Evolutionary conservation across 2,113 vertebrate genomes (phyloP).

Genomic region (Nothobranchius furzeri): DNA sequence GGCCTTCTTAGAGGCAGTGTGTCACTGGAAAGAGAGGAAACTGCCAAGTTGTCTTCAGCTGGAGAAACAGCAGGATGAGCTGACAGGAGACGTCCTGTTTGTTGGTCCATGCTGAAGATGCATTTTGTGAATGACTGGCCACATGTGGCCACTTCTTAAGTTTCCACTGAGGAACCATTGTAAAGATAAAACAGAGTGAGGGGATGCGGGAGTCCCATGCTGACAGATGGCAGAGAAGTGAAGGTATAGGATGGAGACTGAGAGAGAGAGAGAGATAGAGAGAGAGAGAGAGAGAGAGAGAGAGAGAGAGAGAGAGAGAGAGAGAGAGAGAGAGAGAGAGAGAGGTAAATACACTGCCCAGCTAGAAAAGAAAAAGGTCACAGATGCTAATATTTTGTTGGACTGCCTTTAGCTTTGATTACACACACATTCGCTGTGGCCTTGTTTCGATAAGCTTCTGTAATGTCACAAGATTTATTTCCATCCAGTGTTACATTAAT

Average conservation of each 20-base stretch:
- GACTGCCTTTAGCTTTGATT: too few species aligned
- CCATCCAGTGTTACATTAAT: too few species aligned
- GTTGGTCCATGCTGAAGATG: slow-evolving; percentile 59
- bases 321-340: neutral
- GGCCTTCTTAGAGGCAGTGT: slow-evolving; percentile 9
- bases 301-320: too few species aligned
- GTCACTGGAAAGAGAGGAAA: slow-evolving; percentile 11
- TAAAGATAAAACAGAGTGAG: slow-evolving; percentile 50
- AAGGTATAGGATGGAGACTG: slow-evolving; percentile 34
- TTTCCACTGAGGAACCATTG: slow-evolving; percentile 63
- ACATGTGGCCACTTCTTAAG: slow-evolving; percentile 40
- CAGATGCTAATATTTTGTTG: too few species aligned
- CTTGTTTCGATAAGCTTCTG: too few species aligned
- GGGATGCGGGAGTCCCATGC: slow-evolving; percentile 20
- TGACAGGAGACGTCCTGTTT: slow-evolving; percentile 54
- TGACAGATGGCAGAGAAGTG: slow-evolving; percentile 51
- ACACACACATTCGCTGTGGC: too few species aligned
- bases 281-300: too few species aligned
- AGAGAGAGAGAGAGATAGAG: slow-evolving; percentile 23
- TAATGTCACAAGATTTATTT: too few species aligned
- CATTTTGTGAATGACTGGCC: slow-evolving; percentile 53
- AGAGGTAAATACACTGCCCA: too few species aligned
- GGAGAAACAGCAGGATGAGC: slow-evolving; percentile 42
- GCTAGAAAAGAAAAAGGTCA: too few species aligned
- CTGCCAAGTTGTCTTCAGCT: slow-evolving; percentile 19